A percentile compares a stretch with the other conserved stretches of the same genome.
Evolutionary conservation across 37 sponge, comb jelly and placozoan species (phyloP).

Genomic region (Oscarella lobularis): DNA sequence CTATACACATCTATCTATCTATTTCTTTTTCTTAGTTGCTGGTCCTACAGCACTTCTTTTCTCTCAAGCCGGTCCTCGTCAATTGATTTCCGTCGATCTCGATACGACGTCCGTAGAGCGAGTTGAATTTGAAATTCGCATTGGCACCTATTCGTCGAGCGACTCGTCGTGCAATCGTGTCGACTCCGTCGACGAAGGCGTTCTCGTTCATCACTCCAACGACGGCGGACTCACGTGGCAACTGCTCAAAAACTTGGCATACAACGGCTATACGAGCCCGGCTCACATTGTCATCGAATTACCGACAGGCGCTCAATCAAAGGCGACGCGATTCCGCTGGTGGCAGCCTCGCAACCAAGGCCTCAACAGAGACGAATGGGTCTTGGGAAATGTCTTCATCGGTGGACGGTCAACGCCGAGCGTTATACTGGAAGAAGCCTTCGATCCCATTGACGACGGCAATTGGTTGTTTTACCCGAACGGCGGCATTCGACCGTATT

Average conservation of each 20-base stretch:
- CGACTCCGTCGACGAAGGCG: neutral
- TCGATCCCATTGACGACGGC: neutral
- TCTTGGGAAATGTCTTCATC: slow-evolving; percentile 1
- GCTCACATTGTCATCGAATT: neutral
- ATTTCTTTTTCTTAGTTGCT: too few relatives aligned
- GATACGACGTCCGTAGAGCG: neutral
- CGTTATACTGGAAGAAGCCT: neutral
- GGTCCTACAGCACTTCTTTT: neutral
- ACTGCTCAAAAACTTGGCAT: neutral
- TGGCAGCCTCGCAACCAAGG: slow-evolving; percentile 7
- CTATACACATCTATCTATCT: too few relatives aligned
- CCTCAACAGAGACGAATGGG: slow-evolving; percentile 5
- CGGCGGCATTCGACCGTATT: neutral
- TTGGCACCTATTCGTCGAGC: neutral
- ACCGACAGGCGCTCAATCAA: neutral
- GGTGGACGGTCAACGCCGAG: neutral
- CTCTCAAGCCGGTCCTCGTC: neutral
- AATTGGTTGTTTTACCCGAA: slow-evolving; percentile 6
- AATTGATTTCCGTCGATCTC: neutral
- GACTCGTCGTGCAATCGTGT: neutral
- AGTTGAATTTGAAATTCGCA: neutral
- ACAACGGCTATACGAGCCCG: neutral
- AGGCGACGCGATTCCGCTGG: slow-evolving; percentile 1
- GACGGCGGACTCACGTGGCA: neutral
- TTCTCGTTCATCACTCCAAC: neutral